These are phyloP conservation scores for Orchesella cincta DNA, from an alignment of 1,140 invertebrate species.

Conservation along the genomic window DNA sequence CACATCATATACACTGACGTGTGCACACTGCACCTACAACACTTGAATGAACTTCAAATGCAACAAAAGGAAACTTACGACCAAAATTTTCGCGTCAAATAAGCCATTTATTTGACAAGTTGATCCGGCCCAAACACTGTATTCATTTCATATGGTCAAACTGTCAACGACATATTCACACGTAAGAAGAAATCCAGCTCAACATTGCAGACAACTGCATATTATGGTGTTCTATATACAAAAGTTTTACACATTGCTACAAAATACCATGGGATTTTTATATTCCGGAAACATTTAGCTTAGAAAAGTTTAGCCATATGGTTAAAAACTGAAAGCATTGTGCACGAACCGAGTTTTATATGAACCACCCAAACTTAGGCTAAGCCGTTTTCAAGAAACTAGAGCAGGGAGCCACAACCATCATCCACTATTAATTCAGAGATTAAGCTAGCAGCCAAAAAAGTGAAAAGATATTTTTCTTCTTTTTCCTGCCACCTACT, in stretches of 20 bases:
- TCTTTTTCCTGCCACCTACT: slow-evolving; percentile 12
- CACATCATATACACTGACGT: too few species aligned
- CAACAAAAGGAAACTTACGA: too few species aligned
- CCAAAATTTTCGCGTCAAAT: too few species aligned
- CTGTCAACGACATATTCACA: background rate
- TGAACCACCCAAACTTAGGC: background rate
- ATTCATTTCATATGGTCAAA: too few species aligned
- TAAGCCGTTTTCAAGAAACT: slow-evolving; percentile 23
- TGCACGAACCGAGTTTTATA: too few species aligned
- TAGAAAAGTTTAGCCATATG: background rate
- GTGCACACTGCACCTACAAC: too few species aligned
- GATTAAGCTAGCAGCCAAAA: background rate
- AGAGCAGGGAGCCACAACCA: background rate
- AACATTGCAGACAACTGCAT: background rate
- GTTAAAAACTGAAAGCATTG: background rate
- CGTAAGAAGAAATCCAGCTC: background rate
- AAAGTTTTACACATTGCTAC: background rate
- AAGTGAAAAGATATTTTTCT: background rate
- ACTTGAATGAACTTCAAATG: too few species aligned
- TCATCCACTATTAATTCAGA: background rate
- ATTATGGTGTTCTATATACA: too few species aligned
- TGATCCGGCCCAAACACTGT: too few species aligned
- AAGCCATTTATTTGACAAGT: too few species aligned
- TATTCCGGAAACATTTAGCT: background rate
- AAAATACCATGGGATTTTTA: background rate